Base-by-base conservation (phyloP, 2,797 vertebrate species). In the Clarias platycephalus region DNA sequence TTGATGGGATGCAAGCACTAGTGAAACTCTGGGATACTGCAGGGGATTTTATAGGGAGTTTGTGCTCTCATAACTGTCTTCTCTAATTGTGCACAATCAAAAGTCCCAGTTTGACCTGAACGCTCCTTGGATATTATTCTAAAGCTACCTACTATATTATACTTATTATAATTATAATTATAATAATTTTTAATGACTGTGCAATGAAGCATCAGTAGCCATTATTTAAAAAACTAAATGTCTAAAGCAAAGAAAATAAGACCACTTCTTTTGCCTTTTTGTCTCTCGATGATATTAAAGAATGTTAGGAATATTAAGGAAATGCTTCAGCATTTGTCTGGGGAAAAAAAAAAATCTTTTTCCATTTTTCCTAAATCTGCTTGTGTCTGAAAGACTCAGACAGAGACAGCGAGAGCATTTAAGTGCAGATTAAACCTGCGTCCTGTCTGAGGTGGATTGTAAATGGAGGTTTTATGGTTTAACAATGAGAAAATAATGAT, bases 401-500 rank as follows among this genome's bases (percentile, higher is more conserved):
- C 31, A n/a, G n/a, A 78, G 60, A 31, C 75, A 12, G 20, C 24
- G 60, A 34, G 57, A 13, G 20, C 34, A 26, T 26, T 79, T 37
- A 26, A 79, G 31, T 37, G 58, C 37, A 63, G 22, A 63, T 44
- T 44, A 62, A 78, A 62, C 12, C 18, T 8, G 74, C 4, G 53
- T 76, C 74, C 20, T 37, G 75, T 77, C 58, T n/a, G 34, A 62
- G 22, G 60, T 28, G n/a, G 77, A 20, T 12, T 64, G 58, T 79
- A 79, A 79, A 44, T 79, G 37, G 60, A 64, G 37, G 37, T 64
- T 79, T 79, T 64, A 49, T 79, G 58, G 60, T 28, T 63, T 79
- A 79, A 26, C 37, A 79, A 79, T 79, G 24, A 64, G 77, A 49
- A 64, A 44, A 64, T 64, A 22, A 79, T 79, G 60, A 49, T 64